These are phyloP conservation scores for Pseudomyrmex concolor DNA, from an alignment of 1,140 invertebrate species.

Conservation along the genomic window DNA sequence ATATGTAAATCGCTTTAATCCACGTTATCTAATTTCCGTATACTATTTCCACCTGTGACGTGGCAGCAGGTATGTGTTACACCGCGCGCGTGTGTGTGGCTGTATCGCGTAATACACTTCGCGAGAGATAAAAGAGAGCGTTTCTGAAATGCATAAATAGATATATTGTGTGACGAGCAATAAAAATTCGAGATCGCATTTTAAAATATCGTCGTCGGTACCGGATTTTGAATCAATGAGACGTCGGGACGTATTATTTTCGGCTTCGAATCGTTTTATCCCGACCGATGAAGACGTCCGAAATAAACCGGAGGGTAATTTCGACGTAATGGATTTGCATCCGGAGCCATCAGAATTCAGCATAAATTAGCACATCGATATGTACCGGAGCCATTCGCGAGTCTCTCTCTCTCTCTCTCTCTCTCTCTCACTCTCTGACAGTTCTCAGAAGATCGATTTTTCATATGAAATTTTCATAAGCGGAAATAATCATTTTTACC, in stretches of 20 bases:
- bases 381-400: slow-evolving; percentile 10
- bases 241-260: slow-evolving; percentile 33
- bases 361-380: slow-evolving; percentile 46
- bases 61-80: neutral
- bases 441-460: slow-evolving; percentile 28
- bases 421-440: neutral
- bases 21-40: slow-evolving; percentile 45
- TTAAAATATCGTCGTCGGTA: slow-evolving; percentile 26
- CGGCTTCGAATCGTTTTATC: slow-evolving; percentile 9
- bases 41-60: neutral
- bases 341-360: slow-evolving; percentile 16
- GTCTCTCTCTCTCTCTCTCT: too few species aligned
- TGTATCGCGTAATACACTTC: neutral
- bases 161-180: slow-evolving; percentile 6
- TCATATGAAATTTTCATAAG: neutral
- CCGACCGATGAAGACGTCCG: neutral
- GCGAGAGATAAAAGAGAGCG: neutral
- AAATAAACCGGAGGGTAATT: slow-evolving; percentile 35
- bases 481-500: neutral
- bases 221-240: neutral
- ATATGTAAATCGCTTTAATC: slow-evolving; percentile 1
- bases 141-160: slow-evolving; percentile 17
- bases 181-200: slow-evolving; percentile 13
- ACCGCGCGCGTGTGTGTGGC: too few species aligned
- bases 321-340: slow-evolving; percentile 4